Percentiles rank a stretch among this genome's conserved stretches.
Conservation (phyloP, 2,113 vertebrate genomes). For the Rallus limicola region DNA sequence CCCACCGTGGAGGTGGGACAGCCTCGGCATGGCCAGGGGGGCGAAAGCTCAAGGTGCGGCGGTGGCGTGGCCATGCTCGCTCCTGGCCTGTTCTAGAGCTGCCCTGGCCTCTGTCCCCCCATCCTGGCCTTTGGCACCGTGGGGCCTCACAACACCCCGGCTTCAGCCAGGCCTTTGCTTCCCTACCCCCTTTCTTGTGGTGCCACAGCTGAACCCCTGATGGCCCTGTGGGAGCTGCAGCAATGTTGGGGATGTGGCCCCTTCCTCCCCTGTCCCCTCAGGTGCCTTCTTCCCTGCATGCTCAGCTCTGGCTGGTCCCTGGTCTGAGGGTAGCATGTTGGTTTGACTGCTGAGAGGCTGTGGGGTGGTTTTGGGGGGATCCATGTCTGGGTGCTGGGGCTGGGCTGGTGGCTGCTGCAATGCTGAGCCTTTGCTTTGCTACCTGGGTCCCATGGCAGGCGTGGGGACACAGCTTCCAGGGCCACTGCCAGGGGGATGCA, state of each 20-base stretch:
- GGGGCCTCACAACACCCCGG: too few species aligned
- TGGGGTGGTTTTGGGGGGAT: background rate
- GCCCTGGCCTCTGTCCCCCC: background rate
- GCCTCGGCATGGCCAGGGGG: background rate
- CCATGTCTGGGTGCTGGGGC: background rate
- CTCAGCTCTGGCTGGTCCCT: fast-evolving
- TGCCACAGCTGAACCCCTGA: background rate
- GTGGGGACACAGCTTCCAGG: background rate
- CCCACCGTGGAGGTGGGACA: background rate
- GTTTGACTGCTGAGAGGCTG: too few species aligned
- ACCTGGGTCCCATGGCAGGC: too few species aligned
- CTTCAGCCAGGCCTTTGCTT: too few species aligned
- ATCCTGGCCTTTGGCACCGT: too few species aligned
- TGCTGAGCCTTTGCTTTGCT: background rate
- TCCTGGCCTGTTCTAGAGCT: background rate
- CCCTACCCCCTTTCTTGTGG: too few species aligned
- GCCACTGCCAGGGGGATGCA: fast-evolving
- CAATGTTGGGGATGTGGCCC: fast-evolving
- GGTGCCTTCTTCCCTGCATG: background rate
- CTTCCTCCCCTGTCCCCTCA: background rate
- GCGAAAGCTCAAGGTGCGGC: background rate
- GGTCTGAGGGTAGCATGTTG: background rate
- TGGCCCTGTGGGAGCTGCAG: too few species aligned
- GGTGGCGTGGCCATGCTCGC: fast-evolving
- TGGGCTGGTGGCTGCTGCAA: background rate